Conservation (phyloP, 2,113 vertebrate species). For the Bubo scandiacus region DNA sequence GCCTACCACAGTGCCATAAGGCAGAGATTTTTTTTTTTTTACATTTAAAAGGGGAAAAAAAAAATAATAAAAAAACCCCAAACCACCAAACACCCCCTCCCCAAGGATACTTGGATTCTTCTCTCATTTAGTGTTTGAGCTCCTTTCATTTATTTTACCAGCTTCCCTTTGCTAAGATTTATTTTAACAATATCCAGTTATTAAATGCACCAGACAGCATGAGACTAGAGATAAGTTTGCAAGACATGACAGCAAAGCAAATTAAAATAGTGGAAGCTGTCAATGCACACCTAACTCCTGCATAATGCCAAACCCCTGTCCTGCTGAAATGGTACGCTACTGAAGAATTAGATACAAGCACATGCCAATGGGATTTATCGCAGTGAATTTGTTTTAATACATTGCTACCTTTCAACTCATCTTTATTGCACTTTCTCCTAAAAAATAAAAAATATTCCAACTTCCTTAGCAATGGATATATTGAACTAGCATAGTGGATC, state of each 20-base stretch:
- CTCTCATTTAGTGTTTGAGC: background rate
- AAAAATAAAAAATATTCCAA: background rate
- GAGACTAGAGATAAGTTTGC: conserved; percentile 18
- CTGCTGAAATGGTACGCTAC: background rate
- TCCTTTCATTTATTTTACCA: background rate
- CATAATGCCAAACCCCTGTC: background rate
- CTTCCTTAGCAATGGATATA: background rate
- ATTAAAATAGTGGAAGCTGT: conserved; percentile 34
- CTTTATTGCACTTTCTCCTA: background rate
- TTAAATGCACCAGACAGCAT: conserved; percentile 31
- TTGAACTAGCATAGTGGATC: background rate
- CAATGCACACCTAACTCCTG: background rate
- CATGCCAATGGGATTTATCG: background rate
- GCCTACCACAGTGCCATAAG: background rate
- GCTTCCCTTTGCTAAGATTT: background rate
- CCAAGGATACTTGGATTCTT: background rate
- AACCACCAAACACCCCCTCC: too few relatives aligned
- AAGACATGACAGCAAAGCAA: conserved; percentile 42
- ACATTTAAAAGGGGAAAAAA: rapidly evolving
- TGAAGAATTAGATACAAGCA: background rate
- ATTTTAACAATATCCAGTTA: conserved; percentile 48
- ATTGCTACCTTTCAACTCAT: background rate
- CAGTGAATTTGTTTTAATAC: background rate
- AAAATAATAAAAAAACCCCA: background rate
- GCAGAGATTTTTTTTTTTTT: background rate